These are phyloP conservation scores for Glaucopsyche alexis DNA, from an alignment of 2,888 invertebrate species.

Conservation along the genomic window DNA sequence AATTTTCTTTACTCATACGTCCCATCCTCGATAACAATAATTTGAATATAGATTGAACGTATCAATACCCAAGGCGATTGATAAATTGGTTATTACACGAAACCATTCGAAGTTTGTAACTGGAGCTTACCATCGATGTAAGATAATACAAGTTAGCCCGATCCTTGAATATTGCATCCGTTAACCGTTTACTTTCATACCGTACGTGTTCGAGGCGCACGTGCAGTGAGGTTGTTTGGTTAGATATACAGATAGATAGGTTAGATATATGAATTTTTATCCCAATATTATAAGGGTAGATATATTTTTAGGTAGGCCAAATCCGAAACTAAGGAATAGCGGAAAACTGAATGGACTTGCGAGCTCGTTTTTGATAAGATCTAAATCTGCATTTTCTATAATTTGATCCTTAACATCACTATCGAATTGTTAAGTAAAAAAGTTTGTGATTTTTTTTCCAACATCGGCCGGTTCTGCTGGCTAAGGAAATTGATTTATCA, in stretches of 20 bases:
- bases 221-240: neutral
- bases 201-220: neutral
- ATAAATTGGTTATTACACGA: slow-evolving; percentile 1
- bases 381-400: too few relatives aligned
- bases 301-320: too few relatives aligned
- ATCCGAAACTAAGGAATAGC: too few relatives aligned
- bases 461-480: too few relatives aligned
- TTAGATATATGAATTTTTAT: neutral
- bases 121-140: slow-evolving; percentile 41
- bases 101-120: slow-evolving; percentile 22
- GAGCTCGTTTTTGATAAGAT: too few relatives aligned
- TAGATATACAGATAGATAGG: neutral
- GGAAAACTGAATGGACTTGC: too few relatives aligned
- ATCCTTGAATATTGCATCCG: slow-evolving; percentile 56
- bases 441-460: too few relatives aligned
- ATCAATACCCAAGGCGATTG: neutral
- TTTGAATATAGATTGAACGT: neutral
- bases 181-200: slow-evolving; percentile 39
- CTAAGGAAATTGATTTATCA: too few relatives aligned
- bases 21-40: neutral
- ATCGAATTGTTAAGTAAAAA: too few relatives aligned
- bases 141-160: slow-evolving; percentile 49
- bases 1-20: too few relatives aligned
- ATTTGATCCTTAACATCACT: too few relatives aligned
- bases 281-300: too few relatives aligned